Percentiles rank a stretch among this genome's conserved stretches.
Evolutionary conservation across 2,888 invertebrate genomes (phyloP).

Genomic region (Pycnomerus fuliginosus): DNA sequence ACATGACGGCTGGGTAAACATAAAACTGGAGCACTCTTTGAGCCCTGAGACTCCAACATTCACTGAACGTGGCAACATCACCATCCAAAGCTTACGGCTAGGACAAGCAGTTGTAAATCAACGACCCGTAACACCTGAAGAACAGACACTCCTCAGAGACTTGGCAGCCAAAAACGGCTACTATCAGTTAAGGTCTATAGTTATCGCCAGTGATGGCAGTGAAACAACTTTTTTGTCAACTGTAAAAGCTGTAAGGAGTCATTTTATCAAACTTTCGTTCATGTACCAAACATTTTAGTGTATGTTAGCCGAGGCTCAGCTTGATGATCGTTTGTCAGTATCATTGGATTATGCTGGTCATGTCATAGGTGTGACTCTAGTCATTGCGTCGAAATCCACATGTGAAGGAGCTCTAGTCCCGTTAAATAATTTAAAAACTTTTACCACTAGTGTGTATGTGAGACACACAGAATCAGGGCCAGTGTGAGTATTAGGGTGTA

Average conservation of each 20-base stretch:
- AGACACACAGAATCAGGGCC: slow-evolving; percentile 82
- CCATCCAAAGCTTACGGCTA: slow-evolving; percentile 68
- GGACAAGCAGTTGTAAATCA: slow-evolving; percentile 66
- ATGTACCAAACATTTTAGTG: too few species aligned
- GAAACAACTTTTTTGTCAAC: slow-evolving; percentile 73
- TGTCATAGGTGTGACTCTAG: slow-evolving; percentile 69
- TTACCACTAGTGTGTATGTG: slow-evolving; percentile 78
- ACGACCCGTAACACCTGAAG: slow-evolving; percentile 57
- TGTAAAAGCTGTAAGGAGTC: slow-evolving; percentile 67
- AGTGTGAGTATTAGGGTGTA: slow-evolving; percentile 55
- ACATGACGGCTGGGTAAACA: slow-evolving; percentile 72
- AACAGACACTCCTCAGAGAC: slow-evolving; percentile 59
- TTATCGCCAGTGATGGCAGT: slow-evolving; percentile 66
- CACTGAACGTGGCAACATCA: slow-evolving; percentile 67
- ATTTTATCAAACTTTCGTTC: slow-evolving; percentile 8
- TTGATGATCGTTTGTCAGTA: slow-evolving; percentile 76
- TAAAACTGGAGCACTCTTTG: slow-evolving; percentile 70
- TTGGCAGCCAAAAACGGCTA: slow-evolving; percentile 69
- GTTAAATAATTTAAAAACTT: slow-evolving; percentile 54
- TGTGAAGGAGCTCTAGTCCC: slow-evolving; percentile 53
- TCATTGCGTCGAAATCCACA: slow-evolving; percentile 54
- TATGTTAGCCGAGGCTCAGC: slow-evolving; percentile 70
- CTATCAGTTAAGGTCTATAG: slow-evolving; percentile 71
- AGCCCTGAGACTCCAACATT: slow-evolving; percentile 57
- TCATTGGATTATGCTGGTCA: slow-evolving; percentile 79